phyloP scores from a whole-genome alignment of 2,888 invertebrate genomes.

The Apomyelois bistriatella region DNA sequence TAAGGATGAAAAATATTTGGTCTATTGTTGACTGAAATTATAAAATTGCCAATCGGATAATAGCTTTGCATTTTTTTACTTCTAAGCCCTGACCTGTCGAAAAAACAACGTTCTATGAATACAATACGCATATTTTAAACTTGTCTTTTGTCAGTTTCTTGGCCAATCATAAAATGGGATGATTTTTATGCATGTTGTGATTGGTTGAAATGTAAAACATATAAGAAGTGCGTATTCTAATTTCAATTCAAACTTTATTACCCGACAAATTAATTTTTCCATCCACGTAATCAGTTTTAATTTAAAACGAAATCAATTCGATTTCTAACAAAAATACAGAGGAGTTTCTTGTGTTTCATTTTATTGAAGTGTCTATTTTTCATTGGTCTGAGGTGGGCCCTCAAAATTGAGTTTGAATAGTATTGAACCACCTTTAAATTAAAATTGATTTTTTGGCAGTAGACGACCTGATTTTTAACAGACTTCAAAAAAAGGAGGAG shows the following conservation, averaged over 20 bases:
- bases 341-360: neutral
- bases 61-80: no score
- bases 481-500: no score
- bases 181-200: neutral
- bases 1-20: no score
- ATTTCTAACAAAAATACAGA: neutral
- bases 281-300: neutral
- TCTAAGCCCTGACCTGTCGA: no score
- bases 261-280: neutral
- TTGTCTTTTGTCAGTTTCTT: neutral
- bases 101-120: no score
- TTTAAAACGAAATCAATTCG: neutral
- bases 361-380: neutral
- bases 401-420: neutral
- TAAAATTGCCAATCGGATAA: no score
- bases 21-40: no score
- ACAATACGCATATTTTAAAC: neutral
- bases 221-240: neutral
- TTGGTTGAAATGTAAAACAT: neutral
- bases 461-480: neutral
- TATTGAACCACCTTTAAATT: neutral
- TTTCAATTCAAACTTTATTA: neutral
- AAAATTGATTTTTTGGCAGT: slow-evolving; percentile 5
- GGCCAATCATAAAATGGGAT: neutral
- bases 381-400: neutral